These are phyloP conservation scores for Lycodopsis pacificus DNA, from an alignment of 2,797 vertebrate genomes.

Conservation along the genomic window DNA sequence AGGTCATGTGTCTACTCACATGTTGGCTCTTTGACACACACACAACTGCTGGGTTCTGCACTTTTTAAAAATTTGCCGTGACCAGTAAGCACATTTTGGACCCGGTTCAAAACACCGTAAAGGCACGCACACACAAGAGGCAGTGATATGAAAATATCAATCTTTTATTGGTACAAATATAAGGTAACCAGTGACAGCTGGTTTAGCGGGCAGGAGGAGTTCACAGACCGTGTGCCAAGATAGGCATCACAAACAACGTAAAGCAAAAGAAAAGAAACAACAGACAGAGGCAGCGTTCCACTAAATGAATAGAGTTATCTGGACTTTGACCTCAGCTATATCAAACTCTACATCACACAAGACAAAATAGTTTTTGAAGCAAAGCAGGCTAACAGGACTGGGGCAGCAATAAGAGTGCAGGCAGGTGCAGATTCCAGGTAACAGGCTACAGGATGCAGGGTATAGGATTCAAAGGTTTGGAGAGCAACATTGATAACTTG, in stretches of 20 bases:
- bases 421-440: background rate
- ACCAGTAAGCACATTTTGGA: background rate
- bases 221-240: too few relatives aligned
- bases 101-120: too few relatives aligned
- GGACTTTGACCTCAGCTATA: background rate
- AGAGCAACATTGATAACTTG: background rate
- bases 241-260: too few relatives aligned
- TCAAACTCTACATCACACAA: background rate
- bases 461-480: too few relatives aligned
- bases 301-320: background rate
- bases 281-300: too few relatives aligned
- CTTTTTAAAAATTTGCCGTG: background rate
- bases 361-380: background rate
- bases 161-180: too few relatives aligned
- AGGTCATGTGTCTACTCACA: slow-evolving; percentile 2
- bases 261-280: too few relatives aligned
- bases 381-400: background rate
- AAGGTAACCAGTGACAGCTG: too few relatives aligned
- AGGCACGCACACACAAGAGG: too few relatives aligned
- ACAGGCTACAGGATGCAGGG: background rate
- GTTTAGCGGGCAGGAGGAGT: too few relatives aligned
- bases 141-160: too few relatives aligned
- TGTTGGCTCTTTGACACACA: background rate
- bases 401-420: too few relatives aligned
- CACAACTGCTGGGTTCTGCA: background rate